Evolutionary conservation across 2,888 invertebrate genomes (phyloP).

Genomic region (Sphaerophoria rueppellii): DNA sequence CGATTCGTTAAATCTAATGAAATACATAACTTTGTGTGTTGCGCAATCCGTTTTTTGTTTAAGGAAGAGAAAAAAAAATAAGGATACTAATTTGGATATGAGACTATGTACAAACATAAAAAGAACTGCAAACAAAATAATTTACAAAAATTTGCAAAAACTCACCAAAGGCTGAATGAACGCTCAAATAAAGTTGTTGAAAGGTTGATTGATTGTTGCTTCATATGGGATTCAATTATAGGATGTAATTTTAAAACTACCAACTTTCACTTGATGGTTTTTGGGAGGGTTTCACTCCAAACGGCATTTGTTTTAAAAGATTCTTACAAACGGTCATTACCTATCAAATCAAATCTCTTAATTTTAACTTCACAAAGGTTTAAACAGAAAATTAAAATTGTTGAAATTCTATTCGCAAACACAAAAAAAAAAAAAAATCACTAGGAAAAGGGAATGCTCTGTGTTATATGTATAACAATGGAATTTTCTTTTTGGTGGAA

Average conservation of each 20-base stretch:
- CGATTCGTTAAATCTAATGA: not conserved
- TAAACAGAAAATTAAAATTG: conserved; percentile 18
- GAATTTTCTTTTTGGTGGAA: conserved; percentile 54
- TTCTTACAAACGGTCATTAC: no score
- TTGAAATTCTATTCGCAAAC: conserved; percentile 8
- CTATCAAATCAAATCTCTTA: no score
- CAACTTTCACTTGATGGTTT: conserved; percentile 17
- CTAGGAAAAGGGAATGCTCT: not conserved
- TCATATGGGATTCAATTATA: conserved; percentile 33
- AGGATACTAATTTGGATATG: not conserved
- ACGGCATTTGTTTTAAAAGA: conserved; percentile 24
- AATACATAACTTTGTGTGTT: conserved; percentile 30
- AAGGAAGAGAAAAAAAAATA: not conserved
- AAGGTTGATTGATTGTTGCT: conserved; percentile 15
- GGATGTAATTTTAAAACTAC: conserved; percentile 15
- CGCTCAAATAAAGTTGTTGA: conserved; percentile 31
- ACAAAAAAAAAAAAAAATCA: conserved; percentile 29
- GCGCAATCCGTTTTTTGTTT: conserved; percentile 55
- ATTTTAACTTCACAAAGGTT: no score
- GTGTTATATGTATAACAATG: conserved; percentile 45
- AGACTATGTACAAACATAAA: not conserved
- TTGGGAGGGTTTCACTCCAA: conserved; percentile 35
- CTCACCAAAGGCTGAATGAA: conserved; percentile 48
- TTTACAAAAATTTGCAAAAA: not conserved
- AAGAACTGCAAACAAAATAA: not conserved